Base-by-base conservation (phyloP, 2,113 vertebrate genomes). In the Progne subis region DNA sequence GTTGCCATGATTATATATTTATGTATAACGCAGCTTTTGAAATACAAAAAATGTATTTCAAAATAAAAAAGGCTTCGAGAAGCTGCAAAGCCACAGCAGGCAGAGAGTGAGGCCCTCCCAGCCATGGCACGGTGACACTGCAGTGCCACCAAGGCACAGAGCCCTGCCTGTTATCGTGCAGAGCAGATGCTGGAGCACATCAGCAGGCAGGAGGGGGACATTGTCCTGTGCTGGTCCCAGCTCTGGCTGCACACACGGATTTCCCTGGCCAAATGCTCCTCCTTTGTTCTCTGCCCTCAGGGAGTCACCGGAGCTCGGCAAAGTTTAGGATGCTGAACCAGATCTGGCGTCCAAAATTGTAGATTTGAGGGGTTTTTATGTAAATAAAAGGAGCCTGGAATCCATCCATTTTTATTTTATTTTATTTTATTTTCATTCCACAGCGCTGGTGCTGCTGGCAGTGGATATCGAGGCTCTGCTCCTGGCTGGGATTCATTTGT, bases 71-170 rank as follows among this genome's bases (percentile, higher is more conserved):
- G 6, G 39, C 25, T 69, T 87, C 44, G 46, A 32, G 70, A 88
- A 82, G 55, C 52, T 1, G 0, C 49, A 39, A 41, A 76, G 39
- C 2, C 41, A 14, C 0, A 7, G 5, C 64, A 75, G 67, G 3
- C 5, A 8, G 4, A 2, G 60, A 3, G 39, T 9, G 47, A 68
- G 43, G 41, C 28, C 18, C 47, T 59, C 6, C 12, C 25, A 79
- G 29, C 9, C 57, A 4, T 8, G 63, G 18, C 31, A 75, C 17
- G 2, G 24, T 2, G 12, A 6, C 1, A 24, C 5, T 0, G 1
- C 32, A 31, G 61, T 15, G 61, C 12, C 76, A 55, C 25, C 75
- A 11, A 5, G 82, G 9, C 11, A 7, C 7, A 4, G 44, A 59
- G 15, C 4, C 49, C 28, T 28, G 60, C 16, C 77, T 7, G 26